phyloP scores from a whole-genome alignment of 2,113 vertebrate species.

The Pterocles gutturalis region DNA sequence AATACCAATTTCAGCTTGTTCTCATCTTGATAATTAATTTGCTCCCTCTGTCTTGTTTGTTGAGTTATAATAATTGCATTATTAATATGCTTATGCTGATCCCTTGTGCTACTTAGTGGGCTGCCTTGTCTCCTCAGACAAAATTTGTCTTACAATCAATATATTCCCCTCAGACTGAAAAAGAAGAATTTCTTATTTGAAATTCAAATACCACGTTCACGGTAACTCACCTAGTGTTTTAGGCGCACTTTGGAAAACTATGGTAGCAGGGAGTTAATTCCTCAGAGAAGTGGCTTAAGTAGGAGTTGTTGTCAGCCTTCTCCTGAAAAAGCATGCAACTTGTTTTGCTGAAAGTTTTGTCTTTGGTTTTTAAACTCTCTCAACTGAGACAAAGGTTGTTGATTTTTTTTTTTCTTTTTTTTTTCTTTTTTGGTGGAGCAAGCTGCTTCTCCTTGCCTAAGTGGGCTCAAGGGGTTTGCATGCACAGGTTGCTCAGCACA shows the following conservation, averaged over 20 bases:
- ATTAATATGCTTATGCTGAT: not conserved
- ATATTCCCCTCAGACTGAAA: not conserved
- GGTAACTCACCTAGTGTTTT: not conserved
- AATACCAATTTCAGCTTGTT: not conserved
- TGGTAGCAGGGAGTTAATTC: not conserved
- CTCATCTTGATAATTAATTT: not conserved
- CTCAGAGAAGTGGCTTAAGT: not conserved
- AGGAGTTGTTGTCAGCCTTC: not conserved
- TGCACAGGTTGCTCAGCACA: not conserved
- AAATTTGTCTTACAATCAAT: not conserved
- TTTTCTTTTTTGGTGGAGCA: not conserved
- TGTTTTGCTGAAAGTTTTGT: not conserved
- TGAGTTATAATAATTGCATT: not conserved
- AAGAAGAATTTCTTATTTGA: not conserved
- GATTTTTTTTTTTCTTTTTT: too few species aligned
- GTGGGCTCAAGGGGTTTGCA: accelerated
- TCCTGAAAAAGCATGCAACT: not conserved
- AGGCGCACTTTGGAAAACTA: not conserved
- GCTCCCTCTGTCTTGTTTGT: not conserved
- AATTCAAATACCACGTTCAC: not conserved
- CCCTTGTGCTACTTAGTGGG: not conserved
- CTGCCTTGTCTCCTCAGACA: not conserved
- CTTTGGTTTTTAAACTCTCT: not conserved
- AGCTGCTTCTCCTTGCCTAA: not conserved
- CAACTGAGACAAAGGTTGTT: not conserved